These are phyloP conservation scores for Acanthurus leucopareius DNA, from an alignment of 2,797 vertebrate genomes.

Conservation along the genomic window DNA sequence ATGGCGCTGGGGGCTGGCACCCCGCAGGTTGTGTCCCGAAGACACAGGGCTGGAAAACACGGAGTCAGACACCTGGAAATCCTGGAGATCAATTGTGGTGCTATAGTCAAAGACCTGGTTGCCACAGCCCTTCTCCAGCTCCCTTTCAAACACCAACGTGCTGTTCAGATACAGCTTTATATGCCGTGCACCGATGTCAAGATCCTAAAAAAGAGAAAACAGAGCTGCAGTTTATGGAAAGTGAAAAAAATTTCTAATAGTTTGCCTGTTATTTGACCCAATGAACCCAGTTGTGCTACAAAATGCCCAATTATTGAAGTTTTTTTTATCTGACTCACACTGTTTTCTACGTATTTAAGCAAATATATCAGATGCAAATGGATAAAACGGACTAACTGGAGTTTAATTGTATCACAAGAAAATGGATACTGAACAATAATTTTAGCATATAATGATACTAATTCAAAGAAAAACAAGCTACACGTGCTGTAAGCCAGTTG, in stretches of 20 bases:
- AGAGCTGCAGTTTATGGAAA: constrained; percentile 20
- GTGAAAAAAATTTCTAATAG: neutral
- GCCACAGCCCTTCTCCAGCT: constrained; percentile 89
- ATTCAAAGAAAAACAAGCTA: constrained; percentile 21
- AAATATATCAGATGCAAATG: neutral
- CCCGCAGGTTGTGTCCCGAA: constrained; percentile 76
- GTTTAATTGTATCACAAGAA: neutral
- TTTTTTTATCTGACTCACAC: neutral
- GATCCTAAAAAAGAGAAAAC: constrained; percentile 83
- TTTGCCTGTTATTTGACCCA: neutral
- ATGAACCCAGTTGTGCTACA: neutral
- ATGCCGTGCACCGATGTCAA: constrained; percentile 89
- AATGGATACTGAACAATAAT: neutral
- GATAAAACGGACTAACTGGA: neutral
- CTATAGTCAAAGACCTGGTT: constrained; percentile 86
- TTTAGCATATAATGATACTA: constrained; percentile 1
- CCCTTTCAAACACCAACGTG: constrained; percentile 90
- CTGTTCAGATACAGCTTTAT: constrained; percentile 93
- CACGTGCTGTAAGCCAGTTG: neutral
- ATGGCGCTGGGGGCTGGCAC: constrained; percentile 58
- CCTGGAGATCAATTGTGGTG: constrained; percentile 84
- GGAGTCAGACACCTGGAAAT: constrained; percentile 76
- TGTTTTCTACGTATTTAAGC: neutral
- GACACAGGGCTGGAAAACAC: constrained; percentile 79
- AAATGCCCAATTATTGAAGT: neutral